Conservation (phyloP, 2,113 vertebrate species). For the Labeo catla region DNA sequence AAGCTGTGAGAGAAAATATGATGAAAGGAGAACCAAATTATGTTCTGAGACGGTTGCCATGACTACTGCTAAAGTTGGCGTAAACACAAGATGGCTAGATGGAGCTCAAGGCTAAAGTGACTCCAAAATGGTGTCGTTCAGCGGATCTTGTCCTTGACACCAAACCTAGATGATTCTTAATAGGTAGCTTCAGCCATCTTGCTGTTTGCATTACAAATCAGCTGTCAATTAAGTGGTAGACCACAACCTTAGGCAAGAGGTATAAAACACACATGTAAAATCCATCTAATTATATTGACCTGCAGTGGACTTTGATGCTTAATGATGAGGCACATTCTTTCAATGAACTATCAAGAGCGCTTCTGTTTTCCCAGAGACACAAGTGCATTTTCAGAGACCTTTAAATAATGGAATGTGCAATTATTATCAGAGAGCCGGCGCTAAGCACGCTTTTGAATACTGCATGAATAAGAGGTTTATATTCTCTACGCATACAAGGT, state of each 20-base stretch:
- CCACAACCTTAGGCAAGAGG: slow-evolving; percentile 1
- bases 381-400: slow-evolving; percentile 18
- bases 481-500: slow-evolving; percentile 9
- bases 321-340: background rate
- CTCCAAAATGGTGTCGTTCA: background rate
- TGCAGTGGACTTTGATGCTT: background rate
- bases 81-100: slow-evolving; percentile 1
- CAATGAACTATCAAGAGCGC: background rate
- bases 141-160: slow-evolving; percentile 2
- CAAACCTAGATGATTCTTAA: background rate
- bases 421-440: slow-evolving; percentile 27
- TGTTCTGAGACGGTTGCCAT: background rate
- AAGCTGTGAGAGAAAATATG: background rate
- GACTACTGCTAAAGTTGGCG: background rate
- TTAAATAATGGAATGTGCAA: slow-evolving; percentile 52
- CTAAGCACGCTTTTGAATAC: slow-evolving; percentile 23
- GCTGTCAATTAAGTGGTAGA: background rate
- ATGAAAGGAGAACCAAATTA: background rate
- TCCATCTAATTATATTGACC: slow-evolving; percentile 1
- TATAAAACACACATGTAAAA: background rate
- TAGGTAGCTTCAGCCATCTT: background rate
- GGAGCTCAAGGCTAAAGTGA: background rate
- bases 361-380: slow-evolving; percentile 25
- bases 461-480: slow-evolving; percentile 40
- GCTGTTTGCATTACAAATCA: background rate